Conservation (phyloP, 2,888 invertebrate species). For the Phyllotreta striolata region DNA sequence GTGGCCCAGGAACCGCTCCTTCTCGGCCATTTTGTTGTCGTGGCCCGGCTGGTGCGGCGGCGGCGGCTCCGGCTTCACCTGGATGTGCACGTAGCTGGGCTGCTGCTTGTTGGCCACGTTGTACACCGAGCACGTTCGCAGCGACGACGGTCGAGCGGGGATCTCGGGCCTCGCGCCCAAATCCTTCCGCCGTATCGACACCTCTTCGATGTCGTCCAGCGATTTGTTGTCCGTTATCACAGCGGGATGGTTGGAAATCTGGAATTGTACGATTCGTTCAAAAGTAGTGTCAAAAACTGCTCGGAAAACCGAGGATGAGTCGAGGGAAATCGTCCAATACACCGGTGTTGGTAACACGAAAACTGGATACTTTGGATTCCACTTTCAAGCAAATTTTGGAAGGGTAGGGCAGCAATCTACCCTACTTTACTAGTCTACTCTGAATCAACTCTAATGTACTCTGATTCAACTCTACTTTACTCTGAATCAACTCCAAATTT, state of each 20-base stretch:
- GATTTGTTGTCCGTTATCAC: constrained; percentile 33
- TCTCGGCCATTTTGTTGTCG: constrained; percentile 59
- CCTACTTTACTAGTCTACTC: no score
- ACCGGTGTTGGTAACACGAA: no score
- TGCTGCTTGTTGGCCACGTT: constrained; percentile 76
- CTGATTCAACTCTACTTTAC: no score
- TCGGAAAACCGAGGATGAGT: no score
- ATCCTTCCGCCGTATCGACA: constrained; percentile 64
- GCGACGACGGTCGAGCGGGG: constrained; percentile 79
- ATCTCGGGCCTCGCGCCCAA: constrained; percentile 73
- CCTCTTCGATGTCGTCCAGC: constrained; percentile 48
- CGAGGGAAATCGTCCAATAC: no score
- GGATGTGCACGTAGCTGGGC: constrained; percentile 64
- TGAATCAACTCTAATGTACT: no score
- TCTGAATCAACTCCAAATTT: no score
- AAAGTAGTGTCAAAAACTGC: no score
- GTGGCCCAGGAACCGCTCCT: constrained; percentile 58
- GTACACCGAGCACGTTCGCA: constrained; percentile 70
- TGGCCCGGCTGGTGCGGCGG: constrained; percentile 56
- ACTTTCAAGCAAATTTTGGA: no score
- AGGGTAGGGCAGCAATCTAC: no score
- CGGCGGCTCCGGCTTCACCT: constrained; percentile 50
- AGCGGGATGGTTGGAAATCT: constrained; percentile 12
- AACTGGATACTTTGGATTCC: no score
- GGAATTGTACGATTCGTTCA: no score